phyloP scores from a whole-genome alignment of 2,888 invertebrate genomes.

The Stratiomys singularior region DNA sequence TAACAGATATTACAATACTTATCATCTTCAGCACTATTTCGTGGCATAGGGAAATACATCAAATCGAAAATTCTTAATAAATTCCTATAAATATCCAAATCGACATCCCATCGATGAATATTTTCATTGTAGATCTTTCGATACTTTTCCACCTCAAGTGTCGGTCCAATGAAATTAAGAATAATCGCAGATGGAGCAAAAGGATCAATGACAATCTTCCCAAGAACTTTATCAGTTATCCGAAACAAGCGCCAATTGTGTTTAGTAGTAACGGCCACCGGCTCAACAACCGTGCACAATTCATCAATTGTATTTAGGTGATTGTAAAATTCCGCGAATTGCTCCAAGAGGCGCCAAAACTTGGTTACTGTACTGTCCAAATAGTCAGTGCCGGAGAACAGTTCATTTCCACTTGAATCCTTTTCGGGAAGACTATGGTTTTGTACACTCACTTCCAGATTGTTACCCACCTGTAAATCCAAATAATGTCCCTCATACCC shows the following conservation, averaged over 20 bases:
- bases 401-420: background rate
- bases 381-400: background rate
- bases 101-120: slow-evolving; percentile 60
- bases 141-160: slow-evolving; percentile 59
- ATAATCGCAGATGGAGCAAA: slow-evolving; percentile 59
- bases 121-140: slow-evolving; percentile 60
- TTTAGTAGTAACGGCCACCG: slow-evolving; percentile 58
- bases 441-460: slow-evolving; percentile 49
- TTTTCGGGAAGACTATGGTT: slow-evolving; percentile 60
- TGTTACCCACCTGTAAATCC: slow-evolving; percentile 54
- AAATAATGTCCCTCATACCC: slow-evolving; percentile 59
- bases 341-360: slow-evolving; percentile 58
- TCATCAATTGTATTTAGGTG: slow-evolving; percentile 61
- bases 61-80: slow-evolving; percentile 63
- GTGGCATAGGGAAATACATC: slow-evolving; percentile 63
- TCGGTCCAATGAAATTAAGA: slow-evolving; percentile 63
- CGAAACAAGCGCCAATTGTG: slow-evolving; percentile 61
- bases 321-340: slow-evolving; percentile 60
- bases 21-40: slow-evolving; percentile 45
- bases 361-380: slow-evolving; percentile 53
- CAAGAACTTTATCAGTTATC: slow-evolving; percentile 60
- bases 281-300: slow-evolving; percentile 62
- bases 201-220: slow-evolving; percentile 62
- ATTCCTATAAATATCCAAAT: slow-evolving; percentile 63
- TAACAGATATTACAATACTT: slow-evolving; percentile 63